Conservation (phyloP, 2,113 vertebrate species). For the Pitta sordida region DNA sequence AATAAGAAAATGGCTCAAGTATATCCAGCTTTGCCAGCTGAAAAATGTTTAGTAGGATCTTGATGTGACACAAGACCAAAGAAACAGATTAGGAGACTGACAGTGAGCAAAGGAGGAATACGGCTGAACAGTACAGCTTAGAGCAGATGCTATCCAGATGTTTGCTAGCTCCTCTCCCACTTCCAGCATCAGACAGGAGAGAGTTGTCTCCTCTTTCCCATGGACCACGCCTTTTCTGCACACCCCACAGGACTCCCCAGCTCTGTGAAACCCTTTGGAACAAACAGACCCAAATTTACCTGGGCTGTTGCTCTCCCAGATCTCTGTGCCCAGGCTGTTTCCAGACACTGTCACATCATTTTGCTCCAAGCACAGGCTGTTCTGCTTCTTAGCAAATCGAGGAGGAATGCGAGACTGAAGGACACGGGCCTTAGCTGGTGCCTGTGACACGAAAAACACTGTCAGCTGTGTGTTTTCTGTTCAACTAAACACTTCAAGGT, state of each 20-base stretch:
- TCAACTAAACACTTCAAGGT: neutral
- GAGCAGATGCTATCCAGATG: neutral
- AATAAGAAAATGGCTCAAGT: neutral
- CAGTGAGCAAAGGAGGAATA: neutral
- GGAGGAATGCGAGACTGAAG: constrained; percentile 93
- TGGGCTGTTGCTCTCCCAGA: constrained; percentile 94
- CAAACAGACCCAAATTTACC: constrained; percentile 63
- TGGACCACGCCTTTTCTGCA: rapidly evolving
- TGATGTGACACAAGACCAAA: neutral
- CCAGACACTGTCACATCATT: constrained; percentile 81
- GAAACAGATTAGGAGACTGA: neutral
- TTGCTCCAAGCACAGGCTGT: constrained; percentile 85
- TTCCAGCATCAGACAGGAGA: neutral
- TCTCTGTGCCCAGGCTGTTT: constrained; percentile 91
- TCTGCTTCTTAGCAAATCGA: constrained; percentile 97
- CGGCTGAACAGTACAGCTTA: neutral
- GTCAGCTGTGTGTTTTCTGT: neutral
- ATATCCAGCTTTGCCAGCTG: neutral
- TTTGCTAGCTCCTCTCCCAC: neutral
- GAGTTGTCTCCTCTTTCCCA: neutral
- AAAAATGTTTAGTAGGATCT: neutral
- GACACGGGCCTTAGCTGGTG: constrained; percentile 82
- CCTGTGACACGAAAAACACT: constrained; percentile 63
- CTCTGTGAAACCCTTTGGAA: neutral
- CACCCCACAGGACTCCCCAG: neutral